These are phyloP conservation scores for Chymomyza costata DNA, from an alignment of 1,140 invertebrate genomes.

Conservation along the genomic window DNA sequence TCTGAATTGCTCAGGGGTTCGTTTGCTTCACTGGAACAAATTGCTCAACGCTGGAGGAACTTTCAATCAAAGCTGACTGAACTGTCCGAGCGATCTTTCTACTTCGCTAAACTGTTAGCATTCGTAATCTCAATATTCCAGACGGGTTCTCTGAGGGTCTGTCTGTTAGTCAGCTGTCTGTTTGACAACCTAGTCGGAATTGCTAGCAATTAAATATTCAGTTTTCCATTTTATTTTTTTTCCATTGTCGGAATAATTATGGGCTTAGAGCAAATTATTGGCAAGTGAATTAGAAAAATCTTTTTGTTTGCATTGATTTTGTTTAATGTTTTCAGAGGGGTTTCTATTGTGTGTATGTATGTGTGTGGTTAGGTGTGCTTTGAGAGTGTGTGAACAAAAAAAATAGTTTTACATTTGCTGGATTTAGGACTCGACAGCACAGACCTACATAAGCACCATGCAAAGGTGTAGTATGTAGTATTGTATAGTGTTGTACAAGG, in stretches of 20 bases:
- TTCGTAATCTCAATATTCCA: no score
- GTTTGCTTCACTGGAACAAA: no score
- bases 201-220: conserved; percentile 58
- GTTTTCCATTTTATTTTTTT: conserved; percentile 21
- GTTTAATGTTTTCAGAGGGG: neutral
- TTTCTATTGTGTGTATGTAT: conserved; percentile 9
- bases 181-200: conserved; percentile 39
- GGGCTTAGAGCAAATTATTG: conserved; percentile 59
- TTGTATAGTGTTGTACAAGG: no score
- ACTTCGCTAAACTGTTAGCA: conserved; percentile 47
- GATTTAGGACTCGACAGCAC: no score
- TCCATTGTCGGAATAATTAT: conserved; percentile 64
- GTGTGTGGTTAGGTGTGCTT: no score
- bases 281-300: conserved; percentile 60
- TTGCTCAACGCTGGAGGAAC: conserved; percentile 10
- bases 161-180: conserved; percentile 13
- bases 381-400: no score
- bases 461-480: no score
- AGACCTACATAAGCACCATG: no score
- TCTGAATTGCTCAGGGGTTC: conserved; percentile 26
- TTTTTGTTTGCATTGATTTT: conserved; percentile 5
- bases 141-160: no score
- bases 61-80: conserved; percentile 6
- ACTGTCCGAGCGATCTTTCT: conserved; percentile 46
- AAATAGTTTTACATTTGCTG: no score